These are phyloP conservation scores for Halyomorpha halys DNA, from an alignment of 1,140 invertebrate genomes.

Conservation along the genomic window DNA sequence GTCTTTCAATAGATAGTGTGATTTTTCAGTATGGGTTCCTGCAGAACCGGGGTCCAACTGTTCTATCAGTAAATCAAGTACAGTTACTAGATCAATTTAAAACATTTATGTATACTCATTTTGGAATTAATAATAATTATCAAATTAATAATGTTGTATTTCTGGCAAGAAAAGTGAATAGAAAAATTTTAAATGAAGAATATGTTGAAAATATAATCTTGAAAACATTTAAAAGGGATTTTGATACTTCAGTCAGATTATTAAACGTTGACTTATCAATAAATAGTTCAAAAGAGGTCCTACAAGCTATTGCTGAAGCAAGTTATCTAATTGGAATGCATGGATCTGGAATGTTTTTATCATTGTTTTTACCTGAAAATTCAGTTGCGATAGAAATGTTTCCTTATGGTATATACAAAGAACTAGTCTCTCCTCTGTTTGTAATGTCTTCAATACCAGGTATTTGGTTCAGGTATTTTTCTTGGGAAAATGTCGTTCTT, in stretches of 20 bases:
- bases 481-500: constrained; percentile 38
- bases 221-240: constrained; percentile 21
- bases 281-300: constrained; percentile 33
- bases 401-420: constrained; percentile 38
- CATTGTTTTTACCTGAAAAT: constrained; percentile 33
- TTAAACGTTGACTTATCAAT: constrained; percentile 33
- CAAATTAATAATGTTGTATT: constrained; percentile 31
- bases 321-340: constrained; percentile 36
- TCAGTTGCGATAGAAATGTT: constrained; percentile 36
- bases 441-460: constrained; percentile 36
- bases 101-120: constrained; percentile 26
- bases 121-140: constrained; percentile 14
- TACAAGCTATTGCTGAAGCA: constrained; percentile 34
- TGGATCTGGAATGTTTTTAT: constrained; percentile 35
- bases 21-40: constrained; percentile 47
- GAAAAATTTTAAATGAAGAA: constrained; percentile 42
- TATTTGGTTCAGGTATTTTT: constrained; percentile 36
- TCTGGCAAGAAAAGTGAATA: constrained; percentile 38
- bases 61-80: constrained; percentile 23
- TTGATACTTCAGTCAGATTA: constrained; percentile 19
- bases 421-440: constrained; percentile 41
- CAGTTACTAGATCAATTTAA: constrained; percentile 29
- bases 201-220: constrained; percentile 33
- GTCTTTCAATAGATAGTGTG: constrained; percentile 36
- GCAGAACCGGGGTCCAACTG: constrained; percentile 37